Evolutionary conservation across 2,888 invertebrate species (phyloP), one percentile per base, ranked within the genome.

Genomic region (Trissoscelio sp.): DNA sequence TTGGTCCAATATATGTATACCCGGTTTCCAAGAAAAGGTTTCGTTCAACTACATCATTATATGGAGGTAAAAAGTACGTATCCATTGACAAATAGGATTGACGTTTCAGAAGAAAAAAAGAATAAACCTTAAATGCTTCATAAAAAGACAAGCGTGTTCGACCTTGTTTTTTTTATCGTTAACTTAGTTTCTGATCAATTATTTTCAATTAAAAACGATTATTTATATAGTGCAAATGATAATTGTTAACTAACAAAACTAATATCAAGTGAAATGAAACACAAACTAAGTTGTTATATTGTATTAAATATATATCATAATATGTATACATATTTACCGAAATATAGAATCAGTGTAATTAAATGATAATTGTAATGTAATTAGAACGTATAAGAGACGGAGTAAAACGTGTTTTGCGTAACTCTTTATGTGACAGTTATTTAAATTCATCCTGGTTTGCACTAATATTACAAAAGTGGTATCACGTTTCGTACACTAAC

Each of bases 401-500:
- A 24, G 3, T 37, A 2, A 37, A n/a, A 37, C n/a, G 37, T n/a
- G 11, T 24, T 37, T 37, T 44, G 20, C 18, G 20, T 44, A 44
- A 44, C 18, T 44, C 7, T 7, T 42, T 42, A 44, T 1, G 12
- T 44, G 20, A 20, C 18, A 9, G 18, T 44, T 20, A 44, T 44
- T 18, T 20, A 20, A 18, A 44, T 44, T 11, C 18, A 20, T 44
- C 18, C 18, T 9, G 6, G 12, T 2, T 48, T 12, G 22, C 12
- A 46, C 11, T 46, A 46, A 20, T 11, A 3, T 46, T 20, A 18
- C 48, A 48, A 48, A n/a, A 22, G n/a, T 24, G n/a, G 48, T 24
- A 22, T 24, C 24, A n/a, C 48, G 24, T 48, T 48, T 22, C 48
- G 48, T 6, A 24, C 22, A n/a, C 48, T n/a, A 12, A 48, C 48